Conservation (phyloP, 1,140 invertebrate genomes). For the Brachionus angularis region DNA sequence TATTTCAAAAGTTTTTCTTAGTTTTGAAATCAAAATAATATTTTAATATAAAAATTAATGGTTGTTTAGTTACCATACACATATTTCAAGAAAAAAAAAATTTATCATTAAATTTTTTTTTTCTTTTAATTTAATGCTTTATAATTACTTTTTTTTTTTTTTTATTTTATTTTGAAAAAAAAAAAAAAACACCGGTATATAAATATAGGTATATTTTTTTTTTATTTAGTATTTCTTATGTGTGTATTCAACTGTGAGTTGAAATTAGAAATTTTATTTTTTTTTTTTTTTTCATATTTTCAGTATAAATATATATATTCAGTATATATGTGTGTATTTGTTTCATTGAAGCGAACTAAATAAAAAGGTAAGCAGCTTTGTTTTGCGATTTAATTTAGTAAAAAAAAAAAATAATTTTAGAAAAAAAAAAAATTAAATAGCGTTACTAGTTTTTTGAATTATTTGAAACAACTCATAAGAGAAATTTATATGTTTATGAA, state of each 20-base stretch:
- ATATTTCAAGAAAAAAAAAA: conserved; percentile 27
- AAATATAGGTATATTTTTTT: not conserved
- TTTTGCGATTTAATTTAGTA: no score
- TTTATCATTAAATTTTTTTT: conserved; percentile 36
- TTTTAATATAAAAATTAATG: conserved; percentile 37
- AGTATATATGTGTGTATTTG: no score
- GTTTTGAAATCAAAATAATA: conserved; percentile 6
- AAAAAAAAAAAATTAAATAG: conserved; percentile 14
- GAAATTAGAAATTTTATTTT: no score
- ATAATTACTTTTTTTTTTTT: not conserved
- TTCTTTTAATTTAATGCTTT: not conserved
- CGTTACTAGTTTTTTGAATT: conserved; percentile 26
- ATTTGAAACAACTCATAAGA: conserved; percentile 14
- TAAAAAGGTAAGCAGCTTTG: no score
- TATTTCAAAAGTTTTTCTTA: not conserved
- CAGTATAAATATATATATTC: not conserved
- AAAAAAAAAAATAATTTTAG: conserved; percentile 29
- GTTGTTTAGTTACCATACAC: conserved; percentile 37
- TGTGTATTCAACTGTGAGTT: conserved; percentile 10
- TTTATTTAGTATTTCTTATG: no score
- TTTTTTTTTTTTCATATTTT: conserved; percentile 7
- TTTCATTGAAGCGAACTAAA: no score
- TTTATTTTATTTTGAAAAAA: not conserved
- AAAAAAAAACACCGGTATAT: not conserved
- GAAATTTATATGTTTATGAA: not conserved